These are phyloP conservation scores for Megalops atlanticus DNA, from an alignment of 2,113 vertebrate species.

Conservation along the genomic window DNA sequence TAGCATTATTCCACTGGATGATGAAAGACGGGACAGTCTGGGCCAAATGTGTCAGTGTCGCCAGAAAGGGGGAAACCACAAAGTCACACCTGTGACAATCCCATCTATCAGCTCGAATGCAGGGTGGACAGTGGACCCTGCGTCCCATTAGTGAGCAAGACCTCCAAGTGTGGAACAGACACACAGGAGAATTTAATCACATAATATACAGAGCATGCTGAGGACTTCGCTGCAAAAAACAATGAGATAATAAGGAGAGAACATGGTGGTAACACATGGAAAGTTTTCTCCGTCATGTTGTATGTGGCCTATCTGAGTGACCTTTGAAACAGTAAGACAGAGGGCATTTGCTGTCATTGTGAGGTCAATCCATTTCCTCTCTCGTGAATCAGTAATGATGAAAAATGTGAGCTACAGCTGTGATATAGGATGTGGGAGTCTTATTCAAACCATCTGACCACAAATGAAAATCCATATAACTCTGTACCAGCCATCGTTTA, in stretches of 20 bases:
- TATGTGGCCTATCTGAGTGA: background rate
- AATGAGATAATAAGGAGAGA: background rate
- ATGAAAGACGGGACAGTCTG: slow-evolving; percentile 15
- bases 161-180: slow-evolving; percentile 15
- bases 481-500: background rate
- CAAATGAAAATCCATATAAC: background rate
- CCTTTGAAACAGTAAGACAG: too few species aligned
- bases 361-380: background rate
- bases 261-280: background rate
- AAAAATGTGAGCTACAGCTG: background rate
- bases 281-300: background rate
- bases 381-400: background rate
- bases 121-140: slow-evolving; percentile 28
- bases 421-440: background rate
- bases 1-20: background rate
- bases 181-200: slow-evolving; percentile 15
- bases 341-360: background rate
- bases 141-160: slow-evolving; percentile 15
- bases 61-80: slow-evolving; percentile 20
- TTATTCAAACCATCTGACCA: background rate
- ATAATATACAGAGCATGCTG: slow-evolving; percentile 3
- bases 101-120: slow-evolving; percentile 28
- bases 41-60: slow-evolving; percentile 30
- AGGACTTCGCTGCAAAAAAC: background rate
- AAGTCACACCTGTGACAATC: slow-evolving; percentile 26